These are phyloP conservation scores for Helostoma temminkii DNA, from an alignment of 2,797 vertebrate species.

Conservation along the genomic window DNA sequence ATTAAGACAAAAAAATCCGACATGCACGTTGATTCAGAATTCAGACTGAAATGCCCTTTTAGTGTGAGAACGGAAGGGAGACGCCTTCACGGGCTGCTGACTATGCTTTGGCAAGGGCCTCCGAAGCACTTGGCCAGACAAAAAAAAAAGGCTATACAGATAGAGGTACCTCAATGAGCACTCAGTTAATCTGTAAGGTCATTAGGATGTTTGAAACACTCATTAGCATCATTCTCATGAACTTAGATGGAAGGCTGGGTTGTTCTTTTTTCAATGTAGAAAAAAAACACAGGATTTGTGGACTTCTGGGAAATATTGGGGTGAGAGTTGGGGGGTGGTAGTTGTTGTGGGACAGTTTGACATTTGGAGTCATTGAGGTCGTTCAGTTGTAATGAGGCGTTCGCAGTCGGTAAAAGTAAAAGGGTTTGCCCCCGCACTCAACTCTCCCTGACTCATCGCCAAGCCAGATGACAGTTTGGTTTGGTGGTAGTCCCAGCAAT, in stretches of 20 bases:
- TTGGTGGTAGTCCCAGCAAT: slow-evolving; percentile 76
- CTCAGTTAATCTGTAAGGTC: slow-evolving; percentile 90
- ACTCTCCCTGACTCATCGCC: slow-evolving; percentile 77
- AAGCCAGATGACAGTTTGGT: slow-evolving; percentile 64
- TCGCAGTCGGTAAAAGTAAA: slow-evolving; percentile 79
- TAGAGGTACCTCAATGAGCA: slow-evolving; percentile 89
- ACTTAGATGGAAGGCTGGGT: slow-evolving; percentile 60
- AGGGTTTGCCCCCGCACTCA: slow-evolving; percentile 84
- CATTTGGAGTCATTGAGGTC: slow-evolving; percentile 86
- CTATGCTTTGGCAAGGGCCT: slow-evolving; percentile 90
- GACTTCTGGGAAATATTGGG: slow-evolving; percentile 87
- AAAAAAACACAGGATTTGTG: slow-evolving; percentile 71
- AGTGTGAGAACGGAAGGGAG: slow-evolving; percentile 90
- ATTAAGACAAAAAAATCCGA: slow-evolving; percentile 75
- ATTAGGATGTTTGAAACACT: slow-evolving; percentile 89
- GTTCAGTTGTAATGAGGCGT: slow-evolving; percentile 89
- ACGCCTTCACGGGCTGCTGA: slow-evolving; percentile 98
- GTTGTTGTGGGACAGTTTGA: slow-evolving; percentile 76
- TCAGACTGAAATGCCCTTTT: slow-evolving; percentile 83
- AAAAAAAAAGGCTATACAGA: slow-evolving; percentile 77
- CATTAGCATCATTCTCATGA: slow-evolving; percentile 89
- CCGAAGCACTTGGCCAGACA: slow-evolving; percentile 86
- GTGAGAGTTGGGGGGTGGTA: slow-evolving; percentile 41
- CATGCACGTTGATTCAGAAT: slow-evolving; percentile 79
- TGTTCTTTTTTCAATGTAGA: slow-evolving; percentile 68